Percentiles rank a stretch among this genome's conserved stretches.
Evolutionary conservation across 2,113 vertebrate genomes (phyloP).

Genomic region (Caranx melampygus): DNA sequence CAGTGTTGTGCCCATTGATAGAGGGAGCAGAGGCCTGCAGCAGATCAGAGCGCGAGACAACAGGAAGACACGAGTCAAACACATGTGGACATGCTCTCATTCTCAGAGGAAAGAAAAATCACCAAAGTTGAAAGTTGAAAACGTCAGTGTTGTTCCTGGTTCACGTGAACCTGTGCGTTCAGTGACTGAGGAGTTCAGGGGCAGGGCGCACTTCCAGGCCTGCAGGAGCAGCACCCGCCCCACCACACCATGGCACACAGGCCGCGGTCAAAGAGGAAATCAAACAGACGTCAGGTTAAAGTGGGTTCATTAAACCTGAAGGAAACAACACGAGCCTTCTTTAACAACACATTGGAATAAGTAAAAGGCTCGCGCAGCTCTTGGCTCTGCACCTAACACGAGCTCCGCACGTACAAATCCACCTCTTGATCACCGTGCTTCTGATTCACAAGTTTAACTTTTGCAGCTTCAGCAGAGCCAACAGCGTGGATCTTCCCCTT

Average conservation of each 20-base stretch:
- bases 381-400: not conserved
- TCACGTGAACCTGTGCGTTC: not conserved
- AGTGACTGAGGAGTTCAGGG: not conserved
- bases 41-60: not conserved
- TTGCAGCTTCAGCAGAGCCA: not conserved
- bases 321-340: not conserved
- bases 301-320: not conserved
- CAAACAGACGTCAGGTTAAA: not conserved
- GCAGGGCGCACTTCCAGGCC: not conserved
- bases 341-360: not conserved
- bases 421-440: not conserved
- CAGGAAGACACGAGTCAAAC: constrained; percentile 15
- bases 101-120: not conserved
- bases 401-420: not conserved
- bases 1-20: too few species aligned
- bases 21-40: constrained; percentile 7
- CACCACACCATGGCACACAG: not conserved
- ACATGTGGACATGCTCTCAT: constrained; percentile 7
- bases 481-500: not conserved
- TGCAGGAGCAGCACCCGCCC: not conserved
- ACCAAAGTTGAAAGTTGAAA: not conserved
- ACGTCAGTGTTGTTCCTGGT: not conserved
- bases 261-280: not conserved
- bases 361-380: not conserved
- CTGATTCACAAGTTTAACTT: not conserved